Percentiles rank a stretch among this genome's conserved stretches.
Evolutionary conservation across 2,888 invertebrate genomes (phyloP).

Genomic region (Heliconius charithonia): DNA sequence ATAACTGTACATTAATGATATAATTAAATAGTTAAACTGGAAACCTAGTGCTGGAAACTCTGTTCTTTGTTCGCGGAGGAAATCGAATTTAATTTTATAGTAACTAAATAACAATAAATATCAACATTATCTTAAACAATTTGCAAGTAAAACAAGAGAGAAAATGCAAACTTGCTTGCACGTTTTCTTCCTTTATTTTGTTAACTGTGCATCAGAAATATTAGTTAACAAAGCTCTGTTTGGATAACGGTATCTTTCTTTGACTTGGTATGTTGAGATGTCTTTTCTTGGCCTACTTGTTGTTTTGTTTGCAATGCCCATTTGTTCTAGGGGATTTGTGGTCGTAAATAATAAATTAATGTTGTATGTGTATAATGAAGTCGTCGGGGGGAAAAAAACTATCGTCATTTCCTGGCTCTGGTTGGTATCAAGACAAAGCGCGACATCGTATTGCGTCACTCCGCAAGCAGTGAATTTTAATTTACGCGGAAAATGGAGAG

Average conservation of each 20-base stretch:
- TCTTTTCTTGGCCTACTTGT: constrained; percentile 6
- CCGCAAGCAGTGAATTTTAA: too few species aligned
- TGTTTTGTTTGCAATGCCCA: not conserved
- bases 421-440: too few species aligned
- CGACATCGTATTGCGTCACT: too few species aligned
- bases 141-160: not conserved
- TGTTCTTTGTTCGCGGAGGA: too few species aligned
- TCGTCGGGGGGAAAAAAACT: too few species aligned
- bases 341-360: not conserved
- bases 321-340: not conserved
- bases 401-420: too few species aligned
- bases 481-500: too few species aligned
- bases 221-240: not conserved
- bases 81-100: too few species aligned
- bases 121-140: not conserved
- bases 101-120: not conserved
- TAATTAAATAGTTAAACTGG: too few species aligned
- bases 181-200: constrained; percentile 7
- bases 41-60: too few species aligned
- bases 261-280: constrained; percentile 4
- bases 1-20: too few species aligned
- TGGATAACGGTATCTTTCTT: constrained; percentile 4
- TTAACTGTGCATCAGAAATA: constrained; percentile 5
- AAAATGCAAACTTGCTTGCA: not conserved
- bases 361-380: too few species aligned